Evolutionary conservation across 2,797 vertebrate species (phyloP).

Genomic region (Pseudotriccus pelzelni): DNA sequence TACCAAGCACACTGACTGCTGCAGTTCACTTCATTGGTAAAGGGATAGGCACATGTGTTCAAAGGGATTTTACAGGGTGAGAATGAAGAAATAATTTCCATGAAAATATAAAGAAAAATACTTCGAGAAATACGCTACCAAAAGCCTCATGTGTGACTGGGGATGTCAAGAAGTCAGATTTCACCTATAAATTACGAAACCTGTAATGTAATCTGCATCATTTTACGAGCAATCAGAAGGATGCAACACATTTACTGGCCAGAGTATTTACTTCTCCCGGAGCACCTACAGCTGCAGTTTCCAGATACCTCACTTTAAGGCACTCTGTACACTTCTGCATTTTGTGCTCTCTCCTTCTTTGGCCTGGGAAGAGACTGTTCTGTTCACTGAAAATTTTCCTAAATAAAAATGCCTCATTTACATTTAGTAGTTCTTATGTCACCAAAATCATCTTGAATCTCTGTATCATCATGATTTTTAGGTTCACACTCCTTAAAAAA

Average conservation of each 20-base stretch:
- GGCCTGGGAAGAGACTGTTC: not conserved
- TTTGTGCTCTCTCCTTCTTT: not conserved
- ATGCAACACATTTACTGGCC: not conserved
- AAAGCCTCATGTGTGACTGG: not conserved
- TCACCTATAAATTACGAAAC: not conserved
- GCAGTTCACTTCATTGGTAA: not conserved
- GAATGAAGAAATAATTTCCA: not conserved
- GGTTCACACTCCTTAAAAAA: not conserved
- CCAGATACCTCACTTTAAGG: not conserved
- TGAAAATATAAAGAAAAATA: not conserved
- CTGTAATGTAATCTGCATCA: not conserved
- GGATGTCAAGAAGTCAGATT: not conserved
- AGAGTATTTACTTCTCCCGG: not conserved
- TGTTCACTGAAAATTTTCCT: not conserved
- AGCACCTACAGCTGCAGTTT: not conserved
- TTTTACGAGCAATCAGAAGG: not conserved
- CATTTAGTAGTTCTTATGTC: not conserved
- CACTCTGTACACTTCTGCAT: not conserved
- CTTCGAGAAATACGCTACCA: not conserved
- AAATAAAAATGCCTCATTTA: conserved; percentile 10
- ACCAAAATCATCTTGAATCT: conserved; percentile 26
- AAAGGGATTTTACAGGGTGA: not conserved
- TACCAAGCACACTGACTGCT: not conserved
- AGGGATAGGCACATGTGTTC: not conserved
- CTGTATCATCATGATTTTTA: not conserved